These are phyloP conservation scores for Bubalus kerabau DNA, from an alignment of 2,113 vertebrate genomes.

Conservation along the genomic window DNA sequence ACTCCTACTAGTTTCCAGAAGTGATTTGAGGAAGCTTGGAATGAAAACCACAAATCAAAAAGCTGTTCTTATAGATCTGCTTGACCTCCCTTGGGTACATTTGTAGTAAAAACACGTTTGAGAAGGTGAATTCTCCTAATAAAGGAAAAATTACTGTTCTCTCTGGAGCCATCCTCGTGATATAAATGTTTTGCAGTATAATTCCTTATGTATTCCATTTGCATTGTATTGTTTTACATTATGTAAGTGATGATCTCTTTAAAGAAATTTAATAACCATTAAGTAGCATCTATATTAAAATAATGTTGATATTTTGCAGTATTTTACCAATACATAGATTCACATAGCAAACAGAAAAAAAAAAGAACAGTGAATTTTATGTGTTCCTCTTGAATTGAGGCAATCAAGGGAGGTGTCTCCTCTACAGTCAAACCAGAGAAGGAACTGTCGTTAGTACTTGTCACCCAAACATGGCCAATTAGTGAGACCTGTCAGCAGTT, in stretches of 20 bases:
- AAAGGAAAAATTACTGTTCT: slow-evolving; percentile 44
- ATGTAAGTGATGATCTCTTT: neutral
- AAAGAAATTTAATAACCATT: neutral
- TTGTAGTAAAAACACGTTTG: slow-evolving; percentile 31
- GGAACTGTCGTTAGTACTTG: slow-evolving; percentile 8
- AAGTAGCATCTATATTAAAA: neutral
- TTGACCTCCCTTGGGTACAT: slow-evolving; percentile 13
- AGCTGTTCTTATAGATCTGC: slow-evolving; percentile 12
- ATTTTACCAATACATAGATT: slow-evolving; percentile 22
- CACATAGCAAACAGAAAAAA: neutral
- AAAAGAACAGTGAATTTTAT: neutral
- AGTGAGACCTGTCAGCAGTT: neutral
- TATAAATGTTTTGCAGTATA: neutral
- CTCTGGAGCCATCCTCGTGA: slow-evolving; percentile 53
- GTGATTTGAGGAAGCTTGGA: slow-evolving; percentile 51
- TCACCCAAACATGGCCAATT: slow-evolving; percentile 13
- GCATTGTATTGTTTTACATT: slow-evolving; percentile 20
- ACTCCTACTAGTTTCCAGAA: slow-evolving; percentile 25
- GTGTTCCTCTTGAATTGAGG: neutral
- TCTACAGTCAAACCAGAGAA: neutral
- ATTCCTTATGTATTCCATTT: neutral
- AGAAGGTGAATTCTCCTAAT: slow-evolving; percentile 54
- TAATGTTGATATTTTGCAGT: neutral
- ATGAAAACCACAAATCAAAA: slow-evolving; percentile 58
- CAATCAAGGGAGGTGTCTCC: neutral